Conservation (phyloP, 2,797 vertebrate genomes). For the Neosilurus hyrtlii region DNA sequence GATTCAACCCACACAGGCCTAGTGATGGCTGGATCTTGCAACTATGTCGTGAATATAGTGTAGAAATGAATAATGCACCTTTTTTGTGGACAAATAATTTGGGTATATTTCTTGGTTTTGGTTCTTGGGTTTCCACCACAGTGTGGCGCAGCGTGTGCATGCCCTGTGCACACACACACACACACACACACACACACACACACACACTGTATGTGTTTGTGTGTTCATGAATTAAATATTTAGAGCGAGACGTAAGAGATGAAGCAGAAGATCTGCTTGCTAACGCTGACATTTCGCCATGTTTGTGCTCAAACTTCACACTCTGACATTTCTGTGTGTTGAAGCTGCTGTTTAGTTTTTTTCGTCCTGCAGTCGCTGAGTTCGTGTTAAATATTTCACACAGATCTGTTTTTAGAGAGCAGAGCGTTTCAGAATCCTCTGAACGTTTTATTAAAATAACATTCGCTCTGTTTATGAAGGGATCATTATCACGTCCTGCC, state of each 20-base stretch:
- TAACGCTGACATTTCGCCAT: neutral
- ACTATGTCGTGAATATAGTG: neutral
- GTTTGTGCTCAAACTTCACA: slow-evolving; percentile 19
- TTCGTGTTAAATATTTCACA: neutral
- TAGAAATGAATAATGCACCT: neutral
- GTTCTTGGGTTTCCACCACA: slow-evolving; percentile 20
- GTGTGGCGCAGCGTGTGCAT: slow-evolving; percentile 28
- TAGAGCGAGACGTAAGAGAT: neutral
- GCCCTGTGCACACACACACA: neutral
- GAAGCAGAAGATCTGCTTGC: neutral
- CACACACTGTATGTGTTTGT: neutral
- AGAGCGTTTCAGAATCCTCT: neutral
- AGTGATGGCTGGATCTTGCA: neutral
- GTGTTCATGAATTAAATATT: neutral
- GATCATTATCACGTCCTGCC: too few species aligned
- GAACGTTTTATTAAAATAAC: neutral
- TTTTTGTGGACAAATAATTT: neutral
- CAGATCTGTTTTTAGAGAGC: neutral
- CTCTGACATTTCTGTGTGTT: slow-evolving; percentile 8
- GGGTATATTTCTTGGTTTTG: too few species aligned
- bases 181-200: neutral
- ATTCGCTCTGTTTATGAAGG: too few species aligned
- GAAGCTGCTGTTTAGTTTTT: slow-evolving; percentile 1
- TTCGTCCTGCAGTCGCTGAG: neutral
- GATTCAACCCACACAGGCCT: neutral